phyloP scores from a whole-genome alignment of 1,140 invertebrate species.

The Oncopeltus fasciatus region DNA sequence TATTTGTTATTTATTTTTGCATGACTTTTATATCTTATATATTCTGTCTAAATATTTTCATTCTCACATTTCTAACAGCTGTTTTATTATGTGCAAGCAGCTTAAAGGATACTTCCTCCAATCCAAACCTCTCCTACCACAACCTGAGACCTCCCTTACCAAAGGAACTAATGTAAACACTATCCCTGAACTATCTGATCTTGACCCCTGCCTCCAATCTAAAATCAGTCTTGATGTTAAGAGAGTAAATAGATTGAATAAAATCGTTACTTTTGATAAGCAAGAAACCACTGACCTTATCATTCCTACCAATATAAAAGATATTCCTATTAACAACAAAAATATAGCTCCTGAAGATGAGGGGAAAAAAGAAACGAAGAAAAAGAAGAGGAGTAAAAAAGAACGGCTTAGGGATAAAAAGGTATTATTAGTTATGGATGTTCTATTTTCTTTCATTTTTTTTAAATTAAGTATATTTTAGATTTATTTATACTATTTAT shows the following conservation, averaged over 20 bases:
- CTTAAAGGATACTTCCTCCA: constrained; percentile 4
- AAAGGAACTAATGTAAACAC: constrained; percentile 8
- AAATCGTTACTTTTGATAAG: not conserved
- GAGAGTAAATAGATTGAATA: not conserved
- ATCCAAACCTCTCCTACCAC: not conserved
- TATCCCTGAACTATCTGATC: not conserved
- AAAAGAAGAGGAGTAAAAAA: not conserved
- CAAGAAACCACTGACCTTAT: not conserved
- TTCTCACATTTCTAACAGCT: not conserved
- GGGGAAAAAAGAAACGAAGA: not conserved
- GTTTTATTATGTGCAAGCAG: not conserved
- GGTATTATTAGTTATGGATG: not conserved
- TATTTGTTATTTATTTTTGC: too few relatives aligned
- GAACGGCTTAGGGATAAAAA: not conserved
- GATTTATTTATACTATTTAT: too few relatives aligned
- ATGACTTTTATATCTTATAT: too few relatives aligned
- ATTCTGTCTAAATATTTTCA: too few relatives aligned
- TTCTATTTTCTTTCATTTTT: not conserved
- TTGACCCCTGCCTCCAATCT: not conserved
- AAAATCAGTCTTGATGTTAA: not conserved
- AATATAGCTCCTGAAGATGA: not conserved
- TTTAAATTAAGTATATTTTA: not conserved
- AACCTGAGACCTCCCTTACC: not conserved
- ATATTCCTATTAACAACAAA: too few relatives aligned
- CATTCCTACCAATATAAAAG: not conserved